Percentiles rank a stretch among this genome's conserved stretches.
phyloP scores from a whole-genome alignment of 2,797 vertebrate species.

The Myotis daubentonii region DNA sequence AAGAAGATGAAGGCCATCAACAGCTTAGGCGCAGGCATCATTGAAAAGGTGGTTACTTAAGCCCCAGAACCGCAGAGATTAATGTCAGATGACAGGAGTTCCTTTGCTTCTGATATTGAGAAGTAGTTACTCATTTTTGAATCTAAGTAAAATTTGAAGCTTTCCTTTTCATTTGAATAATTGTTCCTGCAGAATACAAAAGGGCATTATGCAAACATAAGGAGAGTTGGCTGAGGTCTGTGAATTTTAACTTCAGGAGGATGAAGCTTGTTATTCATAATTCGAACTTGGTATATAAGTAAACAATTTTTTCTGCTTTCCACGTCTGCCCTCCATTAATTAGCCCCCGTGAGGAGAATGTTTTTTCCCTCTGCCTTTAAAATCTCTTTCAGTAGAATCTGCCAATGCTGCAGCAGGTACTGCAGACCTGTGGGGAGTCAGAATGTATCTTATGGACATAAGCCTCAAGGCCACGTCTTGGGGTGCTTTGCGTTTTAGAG shows the following conservation, averaged over 20 bases:
- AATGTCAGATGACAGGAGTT: background rate
- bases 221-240: background rate
- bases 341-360: background rate
- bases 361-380: background rate
- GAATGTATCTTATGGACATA: background rate
- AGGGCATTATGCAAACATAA: background rate
- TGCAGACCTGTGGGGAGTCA: background rate
- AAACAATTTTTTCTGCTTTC: background rate
- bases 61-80: background rate
- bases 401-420: background rate
- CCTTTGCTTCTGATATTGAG: background rate
- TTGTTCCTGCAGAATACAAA: background rate
- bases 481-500: background rate
- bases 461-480: background rate
- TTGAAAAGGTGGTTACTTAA: conserved; percentile 92
- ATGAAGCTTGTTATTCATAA: background rate
- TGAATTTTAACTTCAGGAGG: background rate
- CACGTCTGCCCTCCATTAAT: background rate
- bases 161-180: background rate
- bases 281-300: background rate
- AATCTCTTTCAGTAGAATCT: background rate
- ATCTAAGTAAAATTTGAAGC: background rate
- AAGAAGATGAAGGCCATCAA: conserved; percentile 98
- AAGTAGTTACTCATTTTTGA: background rate
- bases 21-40: conserved; percentile 95